Base-by-base conservation (phyloP, 2,797 vertebrate genomes). In the Girardinus metallicus region DNA sequence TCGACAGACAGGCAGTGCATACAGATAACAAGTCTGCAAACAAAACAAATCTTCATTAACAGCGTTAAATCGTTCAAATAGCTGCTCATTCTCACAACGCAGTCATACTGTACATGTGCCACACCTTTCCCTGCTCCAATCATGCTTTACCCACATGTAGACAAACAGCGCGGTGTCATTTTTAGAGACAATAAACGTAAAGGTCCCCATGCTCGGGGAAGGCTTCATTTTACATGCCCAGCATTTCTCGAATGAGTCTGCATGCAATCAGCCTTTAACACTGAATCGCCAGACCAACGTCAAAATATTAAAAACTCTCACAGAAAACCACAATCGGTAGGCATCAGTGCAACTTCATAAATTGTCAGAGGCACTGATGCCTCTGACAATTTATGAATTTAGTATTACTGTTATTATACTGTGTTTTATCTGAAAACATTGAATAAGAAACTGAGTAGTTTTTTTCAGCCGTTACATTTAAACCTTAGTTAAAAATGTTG, bases 1-100 rank as follows among this genome's bases (percentile, higher is more conserved):
- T 34, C 46, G 15, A 44, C 34, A 71, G 49, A 36, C 57, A 82
- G 47, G 83, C 81, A 79, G 78, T 73, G 74, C 21, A 78, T 76
- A 46, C 66, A 73, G 26, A 76, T 76, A 80, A 66, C 18, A 84
- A 47, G 55, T 5, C 77, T 26, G 78, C 70, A 79, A 78, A 41
- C 39, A 53, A 41, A 75, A 15, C 39, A 72, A 60, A 70, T 74
- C 62, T 80, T 85, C 53, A 86, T 49, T 62, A 74, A 82, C 53
- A 79, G 73, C 78, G 78, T 84, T 85, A 83, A 82, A 46, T 85
- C 75, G 41, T 68, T 83, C 44, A 86, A 74, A 82, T 79, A 90
- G 91, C 88, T 89, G 86, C 89, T 88, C 80, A 68, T 71, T 81
- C 80, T 76, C 43, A 85, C 39, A 51, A 76, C 55, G 73, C 75